These are phyloP conservation scores for Ammospiza nelsoni DNA, from an alignment of 2,113 vertebrate genomes.

Conservation along the genomic window DNA sequence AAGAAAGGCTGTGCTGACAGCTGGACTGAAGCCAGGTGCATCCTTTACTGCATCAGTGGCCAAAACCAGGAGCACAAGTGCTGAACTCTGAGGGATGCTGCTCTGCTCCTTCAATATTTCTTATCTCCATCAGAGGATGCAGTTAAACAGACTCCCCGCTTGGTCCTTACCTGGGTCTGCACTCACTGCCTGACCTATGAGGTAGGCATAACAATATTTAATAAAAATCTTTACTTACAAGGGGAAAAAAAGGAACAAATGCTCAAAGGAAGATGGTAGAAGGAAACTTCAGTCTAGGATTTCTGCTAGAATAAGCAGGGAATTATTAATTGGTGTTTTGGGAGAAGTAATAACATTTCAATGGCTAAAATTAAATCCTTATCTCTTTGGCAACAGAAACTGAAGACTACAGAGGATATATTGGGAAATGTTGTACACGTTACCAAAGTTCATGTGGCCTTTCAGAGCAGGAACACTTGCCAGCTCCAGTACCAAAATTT, in stretches of 20 bases:
- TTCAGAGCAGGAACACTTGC: not conserved
- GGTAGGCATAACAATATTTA: not conserved
- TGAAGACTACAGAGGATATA: not conserved
- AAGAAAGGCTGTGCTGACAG: not conserved
- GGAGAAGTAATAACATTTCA: not conserved
- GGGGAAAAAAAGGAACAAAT: not conserved
- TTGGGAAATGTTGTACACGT: not conserved
- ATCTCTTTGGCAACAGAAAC: not conserved
- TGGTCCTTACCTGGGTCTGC: not conserved
- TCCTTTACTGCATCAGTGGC: not conserved
- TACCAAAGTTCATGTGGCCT: not conserved
- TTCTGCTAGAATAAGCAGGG: constrained; percentile 2
- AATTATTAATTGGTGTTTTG: constrained; percentile 3
- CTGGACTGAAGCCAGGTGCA: not conserved
- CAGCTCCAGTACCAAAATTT: not conserved
- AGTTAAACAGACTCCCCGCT: not conserved
- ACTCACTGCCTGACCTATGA: not conserved
- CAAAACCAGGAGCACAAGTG: not conserved
- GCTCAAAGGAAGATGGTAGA: not conserved
- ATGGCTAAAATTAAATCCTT: not conserved
- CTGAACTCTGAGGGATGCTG: not conserved
- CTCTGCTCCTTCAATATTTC: too few species aligned
- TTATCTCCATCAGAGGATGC: not conserved
- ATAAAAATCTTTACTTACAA: not conserved
- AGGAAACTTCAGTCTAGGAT: not conserved